Base-by-base conservation (phyloP, 2,888 invertebrate species). In the Stomorhina lunata region DNA sequence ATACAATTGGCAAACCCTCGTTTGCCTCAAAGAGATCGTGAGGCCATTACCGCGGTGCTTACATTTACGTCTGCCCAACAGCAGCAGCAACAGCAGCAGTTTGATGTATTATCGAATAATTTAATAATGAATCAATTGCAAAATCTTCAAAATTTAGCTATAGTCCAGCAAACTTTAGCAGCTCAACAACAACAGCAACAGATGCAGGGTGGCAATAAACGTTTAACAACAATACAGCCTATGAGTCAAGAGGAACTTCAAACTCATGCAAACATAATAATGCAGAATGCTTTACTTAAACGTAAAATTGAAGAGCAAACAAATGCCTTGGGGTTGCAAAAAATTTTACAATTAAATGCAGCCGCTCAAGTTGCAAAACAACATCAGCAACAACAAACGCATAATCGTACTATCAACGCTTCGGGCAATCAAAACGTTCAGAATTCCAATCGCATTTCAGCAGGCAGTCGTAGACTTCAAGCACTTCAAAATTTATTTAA, bases 271-370 rank as follows among this genome's bases (percentile, higher is more conserved):
- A 90, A 89, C 76, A 84, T 86, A 10, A 90, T 90, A 65, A 90
- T 90, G 88, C 90, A 90, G 40, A 90, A 90, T 85, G 90, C 90
- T n/a, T 87, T 90, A 59, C 87, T 90, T 71, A 90, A 90, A 59
- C 90, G 90, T 25, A 90, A 89, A 79, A 83, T 90, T 32, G 90
- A 90, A 63, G 90, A 90, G 43, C 90, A 90, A 84, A 86, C 86
- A 0, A 87, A 86, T 9, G 68, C 76, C 25, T 75, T 87, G 7
- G 87, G 86, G 1, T 66, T 87, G 25, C 87, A 87, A 72, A 90
- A 90, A 78, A 84, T 90, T 22, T 82, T 89, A 4, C 89, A 89
- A 77, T 69, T 88, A 10, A 87, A 86, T 82, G 84, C 83, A 6
- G 85, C 79, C 55, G 86, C 85, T 20, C 83, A 84, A 69, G 82